A percentile compares a stretch with the other conserved stretches of the same genome.
phyloP scores from a whole-genome alignment of 2,113 vertebrate species.

The Gavia stellata region DNA sequence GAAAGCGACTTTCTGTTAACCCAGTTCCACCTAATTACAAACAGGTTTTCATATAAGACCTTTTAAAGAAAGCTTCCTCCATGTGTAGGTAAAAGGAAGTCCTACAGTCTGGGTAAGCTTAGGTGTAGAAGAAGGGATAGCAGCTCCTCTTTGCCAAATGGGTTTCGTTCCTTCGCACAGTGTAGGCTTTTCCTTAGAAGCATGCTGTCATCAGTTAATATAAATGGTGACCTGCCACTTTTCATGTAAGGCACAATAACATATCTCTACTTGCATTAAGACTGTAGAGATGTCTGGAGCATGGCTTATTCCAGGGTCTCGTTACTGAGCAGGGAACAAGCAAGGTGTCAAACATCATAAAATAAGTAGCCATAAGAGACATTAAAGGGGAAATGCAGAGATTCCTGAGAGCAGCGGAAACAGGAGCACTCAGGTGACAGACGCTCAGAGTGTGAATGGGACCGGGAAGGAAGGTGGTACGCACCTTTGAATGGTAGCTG shows the following conservation, averaged over 20 bases:
- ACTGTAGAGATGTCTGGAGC: background rate
- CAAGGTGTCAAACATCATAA: background rate
- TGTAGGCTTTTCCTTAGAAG: background rate
- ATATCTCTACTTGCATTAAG: background rate
- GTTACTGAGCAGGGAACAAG: accelerated
- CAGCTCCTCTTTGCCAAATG: background rate
- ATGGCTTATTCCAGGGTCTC: background rate
- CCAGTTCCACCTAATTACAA: background rate
- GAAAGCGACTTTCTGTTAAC: background rate
- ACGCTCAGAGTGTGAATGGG: background rate
- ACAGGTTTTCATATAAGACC: background rate
- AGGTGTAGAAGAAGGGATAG: background rate
- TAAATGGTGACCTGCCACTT: background rate
- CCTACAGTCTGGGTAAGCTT: background rate
- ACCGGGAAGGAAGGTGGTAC: background rate
- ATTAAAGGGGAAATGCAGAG: background rate
- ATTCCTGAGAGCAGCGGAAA: background rate
- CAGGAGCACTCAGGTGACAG: too few relatives aligned
- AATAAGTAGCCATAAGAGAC: background rate
- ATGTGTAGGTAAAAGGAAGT: background rate
- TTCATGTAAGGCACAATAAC: background rate
- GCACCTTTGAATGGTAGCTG: accelerated
- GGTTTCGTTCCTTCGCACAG: background rate
- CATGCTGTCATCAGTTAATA: background rate
- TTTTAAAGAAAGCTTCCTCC: background rate